phyloP scores from a whole-genome alignment of 2,888 invertebrate genomes.

The Glaucopsyche alexis region DNA sequence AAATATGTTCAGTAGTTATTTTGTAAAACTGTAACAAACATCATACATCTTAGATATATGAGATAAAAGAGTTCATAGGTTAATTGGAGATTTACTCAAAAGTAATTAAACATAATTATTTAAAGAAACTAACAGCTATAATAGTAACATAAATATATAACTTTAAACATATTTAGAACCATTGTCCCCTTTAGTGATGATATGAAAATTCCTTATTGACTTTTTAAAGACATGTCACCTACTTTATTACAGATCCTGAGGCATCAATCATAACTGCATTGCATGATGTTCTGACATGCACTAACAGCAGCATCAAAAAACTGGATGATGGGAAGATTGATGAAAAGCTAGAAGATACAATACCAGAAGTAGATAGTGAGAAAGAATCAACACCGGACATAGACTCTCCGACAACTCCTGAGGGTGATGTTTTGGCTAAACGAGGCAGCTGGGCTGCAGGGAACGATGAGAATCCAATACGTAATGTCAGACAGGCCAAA shows the following conservation, averaged over 20 bases:
- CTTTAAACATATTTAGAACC: too few relatives aligned
- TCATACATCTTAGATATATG: too few relatives aligned
- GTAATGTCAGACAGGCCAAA: conserved; percentile 64
- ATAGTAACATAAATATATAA: too few relatives aligned
- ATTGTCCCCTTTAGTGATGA: too few relatives aligned
- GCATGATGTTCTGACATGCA: conserved; percentile 55
- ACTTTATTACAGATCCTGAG: conserved; percentile 59
- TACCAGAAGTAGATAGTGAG: conserved; percentile 51
- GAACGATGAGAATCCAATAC: conserved; percentile 48
- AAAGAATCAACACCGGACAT: conserved; percentile 63
- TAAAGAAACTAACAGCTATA: too few relatives aligned
- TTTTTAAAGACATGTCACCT: neutral
- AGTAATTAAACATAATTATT: too few relatives aligned
- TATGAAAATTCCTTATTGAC: too few relatives aligned
- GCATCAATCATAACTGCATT: conserved; percentile 60
- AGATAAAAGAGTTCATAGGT: too few relatives aligned
- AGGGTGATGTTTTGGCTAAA: conserved; percentile 38
- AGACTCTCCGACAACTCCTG: conserved; percentile 61
- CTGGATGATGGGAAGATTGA: conserved; percentile 40
- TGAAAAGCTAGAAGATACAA: conserved; percentile 53
- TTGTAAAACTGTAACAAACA: too few relatives aligned
- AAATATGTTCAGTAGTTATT: too few relatives aligned
- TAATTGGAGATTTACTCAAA: too few relatives aligned
- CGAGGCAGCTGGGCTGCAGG: conserved; percentile 54
- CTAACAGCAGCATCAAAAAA: conserved; percentile 39